phyloP scores from a whole-genome alignment of 2,797 vertebrate genomes.

The Lacerta viridis region DNA sequence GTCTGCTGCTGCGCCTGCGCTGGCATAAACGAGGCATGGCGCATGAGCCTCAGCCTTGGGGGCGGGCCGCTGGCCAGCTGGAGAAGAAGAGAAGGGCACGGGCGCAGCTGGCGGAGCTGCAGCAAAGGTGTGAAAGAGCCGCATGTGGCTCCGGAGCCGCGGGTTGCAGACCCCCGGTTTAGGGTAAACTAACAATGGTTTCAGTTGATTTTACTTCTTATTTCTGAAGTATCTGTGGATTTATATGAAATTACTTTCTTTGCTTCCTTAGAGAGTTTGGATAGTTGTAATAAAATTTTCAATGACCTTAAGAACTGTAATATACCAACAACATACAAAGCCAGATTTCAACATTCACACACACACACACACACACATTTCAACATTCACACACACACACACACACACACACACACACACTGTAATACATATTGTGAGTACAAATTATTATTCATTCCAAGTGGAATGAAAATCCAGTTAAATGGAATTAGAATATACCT shows the following conservation, averaged over 20 bases:
- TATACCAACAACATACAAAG: constrained; percentile 12
- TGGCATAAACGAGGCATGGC: too few species aligned
- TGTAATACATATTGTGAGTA: constrained; percentile 51
- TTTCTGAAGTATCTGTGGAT: constrained; percentile 58
- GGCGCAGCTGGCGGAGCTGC: too few species aligned
- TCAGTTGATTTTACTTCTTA: constrained; percentile 55
- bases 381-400: constrained; percentile 47
- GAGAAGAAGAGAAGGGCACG: too few species aligned
- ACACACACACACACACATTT: constrained; percentile 55
- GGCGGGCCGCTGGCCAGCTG: too few species aligned
- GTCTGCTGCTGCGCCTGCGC: too few species aligned
- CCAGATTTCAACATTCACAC: constrained; percentile 58
- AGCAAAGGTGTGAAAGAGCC: too few species aligned
- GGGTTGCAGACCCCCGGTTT: neutral
- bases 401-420: constrained; percentile 59
- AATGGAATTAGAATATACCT: neutral
- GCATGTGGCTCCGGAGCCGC: too few species aligned
- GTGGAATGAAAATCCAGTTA: constrained; percentile 32
- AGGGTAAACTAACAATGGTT: constrained; percentile 64
- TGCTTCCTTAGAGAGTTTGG: constrained; percentile 22
- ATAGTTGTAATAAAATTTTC: constrained; percentile 47
- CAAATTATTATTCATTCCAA: constrained; percentile 74
- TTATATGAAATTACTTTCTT: constrained; percentile 66
- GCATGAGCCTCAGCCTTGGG: too few species aligned
- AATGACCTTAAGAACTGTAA: constrained; percentile 27